Evolutionary conservation across 2,113 vertebrate genomes (phyloP).

Genomic region (Bos javanicus): DNA sequence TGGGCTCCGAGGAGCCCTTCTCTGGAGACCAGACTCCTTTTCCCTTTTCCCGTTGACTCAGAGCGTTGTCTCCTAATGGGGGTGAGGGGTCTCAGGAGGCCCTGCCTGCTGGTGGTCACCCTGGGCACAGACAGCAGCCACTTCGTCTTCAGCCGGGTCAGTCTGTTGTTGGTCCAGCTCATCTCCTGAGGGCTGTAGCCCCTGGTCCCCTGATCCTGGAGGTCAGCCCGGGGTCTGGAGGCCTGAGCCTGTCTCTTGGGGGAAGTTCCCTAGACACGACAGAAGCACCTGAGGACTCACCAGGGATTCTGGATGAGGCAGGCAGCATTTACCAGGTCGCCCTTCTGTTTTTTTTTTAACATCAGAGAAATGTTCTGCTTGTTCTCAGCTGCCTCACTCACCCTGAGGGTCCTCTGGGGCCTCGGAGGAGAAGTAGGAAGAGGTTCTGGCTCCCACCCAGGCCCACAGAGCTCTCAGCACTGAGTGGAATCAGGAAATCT

Average conservation of each 20-base stretch:
- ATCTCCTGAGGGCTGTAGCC: background rate
- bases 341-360: background rate
- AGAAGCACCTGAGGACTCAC: background rate
- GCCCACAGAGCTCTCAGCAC: conserved; percentile 1
- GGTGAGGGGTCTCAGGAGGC: background rate
- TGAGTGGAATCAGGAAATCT: conserved; percentile 67
- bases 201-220: background rate
- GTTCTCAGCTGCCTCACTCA: background rate
- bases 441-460: conserved; percentile 10
- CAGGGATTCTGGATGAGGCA: background rate
- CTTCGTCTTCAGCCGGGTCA: background rate
- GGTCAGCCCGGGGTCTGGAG: background rate
- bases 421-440: conserved; percentile 43
- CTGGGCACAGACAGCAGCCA: background rate
- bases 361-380: conserved; percentile 2
- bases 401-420: background rate
- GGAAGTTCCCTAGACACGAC: background rate
- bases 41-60: conserved; percentile 32
- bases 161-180: background rate
- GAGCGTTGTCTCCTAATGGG: background rate
- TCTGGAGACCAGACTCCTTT: background rate
- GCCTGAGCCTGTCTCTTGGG: background rate
- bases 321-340: background rate
- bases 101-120: background rate
- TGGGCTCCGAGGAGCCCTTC: background rate